Evolutionary conservation across 2,888 invertebrate genomes (phyloP).

Genomic region (Rotaria macrura): DNA sequence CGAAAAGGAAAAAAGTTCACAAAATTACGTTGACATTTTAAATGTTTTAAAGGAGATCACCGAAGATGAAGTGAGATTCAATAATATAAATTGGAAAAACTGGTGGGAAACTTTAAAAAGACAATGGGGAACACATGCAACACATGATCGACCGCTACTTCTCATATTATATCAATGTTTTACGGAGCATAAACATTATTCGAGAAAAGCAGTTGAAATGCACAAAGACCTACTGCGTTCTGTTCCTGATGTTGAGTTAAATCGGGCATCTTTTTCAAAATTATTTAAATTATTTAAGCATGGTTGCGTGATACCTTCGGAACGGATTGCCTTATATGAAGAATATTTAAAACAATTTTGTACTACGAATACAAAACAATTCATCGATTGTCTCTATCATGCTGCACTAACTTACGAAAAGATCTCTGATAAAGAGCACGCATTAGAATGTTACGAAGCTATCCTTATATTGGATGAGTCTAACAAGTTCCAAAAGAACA

Average conservation of each 20-base stretch:
- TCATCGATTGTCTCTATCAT: neutral
- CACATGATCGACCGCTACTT: neutral
- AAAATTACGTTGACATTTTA: neutral
- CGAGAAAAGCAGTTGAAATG: neutral
- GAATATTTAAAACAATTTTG: neutral
- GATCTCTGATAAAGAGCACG: neutral
- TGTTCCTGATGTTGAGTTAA: neutral
- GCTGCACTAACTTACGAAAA: neutral
- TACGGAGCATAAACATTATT: neutral
- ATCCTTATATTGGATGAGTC: neutral
- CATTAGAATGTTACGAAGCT: neutral
- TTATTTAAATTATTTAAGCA: neutral
- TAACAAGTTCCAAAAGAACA: neutral
- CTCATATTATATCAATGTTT: neutral
- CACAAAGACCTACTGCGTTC: neutral
- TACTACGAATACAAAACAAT: neutral
- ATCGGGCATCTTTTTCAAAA: neutral
- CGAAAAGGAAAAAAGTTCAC: neutral
- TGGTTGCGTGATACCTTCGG: neutral
- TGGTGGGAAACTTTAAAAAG: neutral
- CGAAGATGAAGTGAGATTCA: neutral
- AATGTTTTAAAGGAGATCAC: neutral
- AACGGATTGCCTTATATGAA: neutral
- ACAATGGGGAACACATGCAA: neutral
- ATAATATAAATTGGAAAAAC: neutral